These are phyloP conservation scores for Natator depressus DNA, from an alignment of 2,113 vertebrate species.

Conservation along the genomic window DNA sequence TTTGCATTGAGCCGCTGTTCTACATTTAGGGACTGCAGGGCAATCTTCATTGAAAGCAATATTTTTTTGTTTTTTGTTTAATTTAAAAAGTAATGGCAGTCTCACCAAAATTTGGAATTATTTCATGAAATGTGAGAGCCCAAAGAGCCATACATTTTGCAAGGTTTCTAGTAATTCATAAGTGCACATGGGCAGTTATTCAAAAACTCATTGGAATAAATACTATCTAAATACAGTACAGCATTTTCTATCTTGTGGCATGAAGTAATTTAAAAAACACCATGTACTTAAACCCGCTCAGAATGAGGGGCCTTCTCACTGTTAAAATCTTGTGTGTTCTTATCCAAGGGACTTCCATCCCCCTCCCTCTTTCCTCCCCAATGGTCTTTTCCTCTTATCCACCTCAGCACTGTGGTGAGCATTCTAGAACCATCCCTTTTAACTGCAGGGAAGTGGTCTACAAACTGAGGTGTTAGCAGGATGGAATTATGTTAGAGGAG, in stretches of 20 bases:
- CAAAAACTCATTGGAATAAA: slow-evolving; percentile 19
- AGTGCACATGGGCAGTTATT: not conserved
- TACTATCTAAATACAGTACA: not conserved
- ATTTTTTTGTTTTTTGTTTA: slow-evolving; percentile 19
- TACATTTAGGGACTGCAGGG: slow-evolving; percentile 1
- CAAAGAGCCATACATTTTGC: not conserved
- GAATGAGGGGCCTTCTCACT: not conserved
- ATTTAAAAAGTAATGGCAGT: slow-evolving; percentile 41
- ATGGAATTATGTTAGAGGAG: not conserved
- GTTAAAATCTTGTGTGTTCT: slow-evolving; percentile 42
- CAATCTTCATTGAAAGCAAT: slow-evolving; percentile 35
- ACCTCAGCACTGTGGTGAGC: not conserved
- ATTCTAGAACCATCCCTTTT: not conserved
- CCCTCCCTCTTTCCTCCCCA: slow-evolving; percentile 5
- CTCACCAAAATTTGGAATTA: slow-evolving; percentile 41
- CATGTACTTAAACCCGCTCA: not conserved
- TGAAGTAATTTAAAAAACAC: slow-evolving; percentile 26
- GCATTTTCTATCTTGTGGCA: slow-evolving; percentile 14
- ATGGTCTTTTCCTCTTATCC: not conserved
- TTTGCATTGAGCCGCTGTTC: slow-evolving; percentile 47
- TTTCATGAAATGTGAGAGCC: slow-evolving; percentile 21
- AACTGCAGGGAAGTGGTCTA: not conserved
- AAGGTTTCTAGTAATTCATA: slow-evolving; percentile 25
- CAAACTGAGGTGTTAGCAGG: not conserved
- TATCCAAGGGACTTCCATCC: slow-evolving; percentile 2